A percentile compares a stretch with the other conserved stretches of the same genome.
Evolutionary conservation across 2,797 vertebrate genomes (phyloP).

Genomic region (Malacoctenus gilli): DNA sequence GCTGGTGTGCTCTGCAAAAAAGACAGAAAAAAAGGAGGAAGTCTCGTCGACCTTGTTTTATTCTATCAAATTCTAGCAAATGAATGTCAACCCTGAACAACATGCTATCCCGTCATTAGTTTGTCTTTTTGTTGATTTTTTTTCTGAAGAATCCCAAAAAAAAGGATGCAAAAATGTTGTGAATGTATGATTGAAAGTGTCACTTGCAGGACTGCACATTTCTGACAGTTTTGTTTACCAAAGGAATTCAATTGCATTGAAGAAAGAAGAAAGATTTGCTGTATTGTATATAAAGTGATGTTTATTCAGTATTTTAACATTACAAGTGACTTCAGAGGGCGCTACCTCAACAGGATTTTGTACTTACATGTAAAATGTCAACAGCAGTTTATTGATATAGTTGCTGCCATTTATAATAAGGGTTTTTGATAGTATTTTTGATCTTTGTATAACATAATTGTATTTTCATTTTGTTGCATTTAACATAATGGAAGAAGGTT

Average conservation of each 20-base stretch:
- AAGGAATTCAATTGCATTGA: constrained; percentile 83
- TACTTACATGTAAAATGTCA: constrained; percentile 86
- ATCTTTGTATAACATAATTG: constrained; percentile 90
- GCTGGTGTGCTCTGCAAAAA: constrained; percentile 48
- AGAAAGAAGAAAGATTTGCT: constrained; percentile 80
- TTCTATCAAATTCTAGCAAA: constrained; percentile 39
- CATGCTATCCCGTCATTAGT: constrained; percentile 62
- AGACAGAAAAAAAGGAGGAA: constrained; percentile 16
- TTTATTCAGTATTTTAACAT: constrained; percentile 88
- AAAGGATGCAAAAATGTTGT: constrained; percentile 82
- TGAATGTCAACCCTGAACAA: constrained; percentile 78
- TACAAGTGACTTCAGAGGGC: constrained; percentile 87
- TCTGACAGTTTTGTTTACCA: constrained; percentile 87
- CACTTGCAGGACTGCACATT: constrained; percentile 83
- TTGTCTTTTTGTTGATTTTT: too few species aligned
- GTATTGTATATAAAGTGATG: constrained; percentile 85
- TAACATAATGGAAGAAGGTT: constrained; percentile 81
- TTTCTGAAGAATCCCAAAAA: constrained; percentile 68
- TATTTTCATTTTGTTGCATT: constrained; percentile 87
- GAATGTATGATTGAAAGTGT: constrained; percentile 82
- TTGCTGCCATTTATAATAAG: constrained; percentile 88
- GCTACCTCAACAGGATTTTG: constrained; percentile 87
- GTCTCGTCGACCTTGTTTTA: constrained; percentile 48
- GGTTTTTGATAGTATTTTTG: constrained; percentile 89
- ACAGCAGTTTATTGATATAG: constrained; percentile 87